Percentiles rank a stretch among this genome's conserved stretches.
Evolutionary conservation across 2,888 invertebrate species (phyloP).

Genomic region (Tholera decimalis): DNA sequence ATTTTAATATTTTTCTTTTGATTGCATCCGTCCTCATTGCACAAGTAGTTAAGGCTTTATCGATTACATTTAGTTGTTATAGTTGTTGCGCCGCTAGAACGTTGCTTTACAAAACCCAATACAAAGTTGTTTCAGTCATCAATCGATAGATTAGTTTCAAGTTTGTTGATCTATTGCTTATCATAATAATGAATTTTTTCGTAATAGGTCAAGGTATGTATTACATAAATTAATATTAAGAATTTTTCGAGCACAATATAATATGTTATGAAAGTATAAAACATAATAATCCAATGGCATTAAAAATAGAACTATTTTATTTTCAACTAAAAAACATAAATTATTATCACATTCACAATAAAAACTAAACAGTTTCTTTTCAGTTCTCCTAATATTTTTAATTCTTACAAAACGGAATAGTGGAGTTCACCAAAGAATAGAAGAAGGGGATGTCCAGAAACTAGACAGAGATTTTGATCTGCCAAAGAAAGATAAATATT

Average conservation of each 20-base stretch:
- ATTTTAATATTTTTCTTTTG: constrained; percentile 18
- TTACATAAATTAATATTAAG: background rate
- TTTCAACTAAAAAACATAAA: too few species aligned
- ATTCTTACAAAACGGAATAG: constrained; percentile 75
- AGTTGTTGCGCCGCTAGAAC: background rate
- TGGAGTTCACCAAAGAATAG: constrained; percentile 72
- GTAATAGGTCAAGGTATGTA: constrained; percentile 18
- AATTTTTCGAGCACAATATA: background rate
- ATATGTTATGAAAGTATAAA: background rate
- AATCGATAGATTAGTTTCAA: constrained; percentile 14
- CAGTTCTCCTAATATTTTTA: constrained; percentile 83
- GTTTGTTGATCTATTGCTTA: constrained; percentile 8
- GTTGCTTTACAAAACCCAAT: background rate
- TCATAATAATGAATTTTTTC: constrained; percentile 14
- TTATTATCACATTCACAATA: too few species aligned
- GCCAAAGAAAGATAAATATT: constrained; percentile 73
- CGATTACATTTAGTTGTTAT: constrained; percentile 6
- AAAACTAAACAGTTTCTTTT: background rate
- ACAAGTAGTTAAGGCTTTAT: constrained; percentile 19
- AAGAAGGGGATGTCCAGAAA: constrained; percentile 71
- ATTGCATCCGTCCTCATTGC: constrained; percentile 9
- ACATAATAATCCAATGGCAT: background rate
- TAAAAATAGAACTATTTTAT: background rate
- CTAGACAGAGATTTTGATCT: constrained; percentile 75
- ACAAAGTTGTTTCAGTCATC: constrained; percentile 6